These are phyloP conservation scores for Heteropelma amictum DNA, from an alignment of 2,888 invertebrate species.

Conservation along the genomic window DNA sequence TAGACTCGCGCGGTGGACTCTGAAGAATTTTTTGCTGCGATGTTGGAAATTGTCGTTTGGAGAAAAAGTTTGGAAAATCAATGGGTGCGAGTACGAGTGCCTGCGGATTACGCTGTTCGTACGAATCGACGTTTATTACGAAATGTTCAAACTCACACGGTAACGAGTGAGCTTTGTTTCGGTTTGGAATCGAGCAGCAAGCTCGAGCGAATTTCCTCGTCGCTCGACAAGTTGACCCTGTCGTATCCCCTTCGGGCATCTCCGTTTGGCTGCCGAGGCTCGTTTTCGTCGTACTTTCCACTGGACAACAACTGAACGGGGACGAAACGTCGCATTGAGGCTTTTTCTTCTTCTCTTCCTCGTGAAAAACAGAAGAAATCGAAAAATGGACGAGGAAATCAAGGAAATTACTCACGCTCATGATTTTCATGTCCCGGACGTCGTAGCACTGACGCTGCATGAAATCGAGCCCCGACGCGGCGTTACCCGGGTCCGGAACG, in stretches of 20 bases:
- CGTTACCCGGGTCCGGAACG: constrained; percentile 45
- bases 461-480: constrained; percentile 30
- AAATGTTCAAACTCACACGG: constrained; percentile 78
- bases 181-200: constrained; percentile 56
- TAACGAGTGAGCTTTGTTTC: constrained; percentile 80
- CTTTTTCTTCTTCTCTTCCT: neutral
- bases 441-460: constrained; percentile 63
- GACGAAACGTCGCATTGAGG: neutral
- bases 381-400: neutral
- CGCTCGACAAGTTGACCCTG: constrained; percentile 23
- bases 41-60: no score
- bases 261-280: constrained; percentile 8
- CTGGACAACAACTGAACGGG: constrained; percentile 46
- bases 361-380: neutral
- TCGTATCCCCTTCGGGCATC: constrained; percentile 45
- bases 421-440: constrained; percentile 63
- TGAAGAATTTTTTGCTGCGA: no score
- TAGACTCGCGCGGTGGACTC: no score
- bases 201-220: constrained; percentile 13
- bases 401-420: constrained; percentile 55
- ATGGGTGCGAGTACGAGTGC: no score
- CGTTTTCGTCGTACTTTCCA: constrained; percentile 48
- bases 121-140: no score
- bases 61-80: no score
- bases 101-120: no score